Evolutionary conservation across 2,888 invertebrate species (phyloP), one percentile per base, ranked within the genome.

Genomic region (Orgyia antiqua): DNA sequence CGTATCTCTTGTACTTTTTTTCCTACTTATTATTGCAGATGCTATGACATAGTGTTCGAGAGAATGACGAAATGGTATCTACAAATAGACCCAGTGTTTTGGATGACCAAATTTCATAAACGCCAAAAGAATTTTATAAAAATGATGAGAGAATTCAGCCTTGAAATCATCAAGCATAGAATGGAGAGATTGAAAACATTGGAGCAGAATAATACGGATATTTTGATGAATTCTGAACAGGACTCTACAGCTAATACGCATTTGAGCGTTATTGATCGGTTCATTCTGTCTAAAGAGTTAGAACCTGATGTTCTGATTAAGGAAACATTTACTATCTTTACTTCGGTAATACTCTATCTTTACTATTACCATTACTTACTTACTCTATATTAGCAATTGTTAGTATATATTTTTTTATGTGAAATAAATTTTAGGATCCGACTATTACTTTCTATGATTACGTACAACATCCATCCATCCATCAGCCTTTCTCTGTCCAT

Each of bases 41-140:
- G n/a, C n/a, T 83, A 82, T 49, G 56, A 69, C 2, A 35, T 65
- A 19, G 37, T 68, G 0, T 82, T 79, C 41, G 45, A 63, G 7
- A 63, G 80, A 39, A 83, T 83, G 79, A 76, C 74, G 0, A 71
- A 64, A 42, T 83, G 82, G 82, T 78, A 76, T 31, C 54, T 75
- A 1, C 82, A 83, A 51, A 68, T 80, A 7, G 61, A 73, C 7
- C 75, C 73, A 0, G 28, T 76, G 0, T 83, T 65, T 40, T 63
- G 73, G 68, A 9, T 74, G 13, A 61, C 66, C 0, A 39, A 42
- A 0, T 45, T 44, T 3, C 42, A 62, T 19, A 29, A 30, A 13
- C 2, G 10, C 0, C 51, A 58, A 10, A 66, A 61, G 20, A 27
- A 37, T 1, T 70, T 63, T 25, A 10, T 44, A 0, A 39, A 41